phyloP scores from a whole-genome alignment of 2,797 vertebrate species.

The Acanthurus lineatus region DNA sequence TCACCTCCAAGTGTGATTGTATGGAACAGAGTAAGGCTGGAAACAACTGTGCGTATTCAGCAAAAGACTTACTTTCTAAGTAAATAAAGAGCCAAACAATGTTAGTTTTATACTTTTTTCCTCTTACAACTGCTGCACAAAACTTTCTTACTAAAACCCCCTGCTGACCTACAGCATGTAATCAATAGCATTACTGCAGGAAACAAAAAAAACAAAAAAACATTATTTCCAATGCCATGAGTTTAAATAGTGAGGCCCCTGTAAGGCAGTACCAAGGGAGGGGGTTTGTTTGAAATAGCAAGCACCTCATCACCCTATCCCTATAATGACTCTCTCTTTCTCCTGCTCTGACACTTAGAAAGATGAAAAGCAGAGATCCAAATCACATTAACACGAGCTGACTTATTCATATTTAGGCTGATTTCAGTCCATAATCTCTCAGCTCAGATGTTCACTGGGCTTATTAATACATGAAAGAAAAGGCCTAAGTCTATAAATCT shows the following conservation, averaged over 20 bases:
- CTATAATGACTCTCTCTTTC: slow-evolving; percentile 72
- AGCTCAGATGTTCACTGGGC: slow-evolving; percentile 83
- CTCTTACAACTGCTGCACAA: slow-evolving; percentile 22
- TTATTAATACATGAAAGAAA: slow-evolving; percentile 89
- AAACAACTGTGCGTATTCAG: slow-evolving; percentile 34
- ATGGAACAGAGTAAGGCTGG: neutral
- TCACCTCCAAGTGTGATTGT: slow-evolving; percentile 1
- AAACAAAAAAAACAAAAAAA: slow-evolving; percentile 22
- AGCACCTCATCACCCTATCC: slow-evolving; percentile 58
- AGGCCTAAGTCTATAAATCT: slow-evolving; percentile 85
- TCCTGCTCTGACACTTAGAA: slow-evolving; percentile 74
- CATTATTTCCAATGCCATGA: neutral
- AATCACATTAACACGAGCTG: slow-evolving; percentile 84
- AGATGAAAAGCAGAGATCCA: slow-evolving; percentile 84
- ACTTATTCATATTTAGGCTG: slow-evolving; percentile 87
- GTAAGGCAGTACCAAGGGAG: slow-evolving; percentile 31
- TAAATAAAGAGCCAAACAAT: slow-evolving; percentile 17
- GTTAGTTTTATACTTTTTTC: slow-evolving; percentile 8
- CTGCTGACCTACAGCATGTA: slow-evolving; percentile 22
- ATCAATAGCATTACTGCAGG: slow-evolving; percentile 36
- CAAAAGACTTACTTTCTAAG: neutral
- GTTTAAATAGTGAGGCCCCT: slow-evolving; percentile 17
- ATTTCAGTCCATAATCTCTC: slow-evolving; percentile 85
- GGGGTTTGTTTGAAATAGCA: slow-evolving; percentile 61
- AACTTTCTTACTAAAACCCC: slow-evolving; percentile 29